Evolutionary conservation across 2,113 vertebrate genomes (phyloP), one percentile per base, ranked within the genome.

Genomic region (Chloropsis cyanopogon): DNA sequence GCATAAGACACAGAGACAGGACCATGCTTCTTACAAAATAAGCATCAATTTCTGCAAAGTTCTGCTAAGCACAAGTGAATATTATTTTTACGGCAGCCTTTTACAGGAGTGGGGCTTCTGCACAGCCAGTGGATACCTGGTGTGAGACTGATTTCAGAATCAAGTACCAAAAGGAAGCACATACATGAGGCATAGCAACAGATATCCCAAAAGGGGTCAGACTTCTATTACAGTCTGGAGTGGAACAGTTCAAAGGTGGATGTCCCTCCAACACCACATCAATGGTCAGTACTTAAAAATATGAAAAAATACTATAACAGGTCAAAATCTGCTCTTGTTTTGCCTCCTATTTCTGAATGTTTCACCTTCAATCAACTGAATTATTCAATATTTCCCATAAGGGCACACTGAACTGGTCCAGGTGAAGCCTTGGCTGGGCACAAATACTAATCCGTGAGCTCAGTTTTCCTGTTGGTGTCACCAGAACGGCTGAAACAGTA

Each of bases 171-270:
- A 70, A 53, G 29, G 41, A 84, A 50, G 65, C 16, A 37, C 52
- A 25, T 14, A 35, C 24, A n/a, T 2, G 18, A 64, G 23, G 33
- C 39, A n/a, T 4, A 4, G 33, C 31, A 68, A 46, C 33, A 44
- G 44, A 41, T 23, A 23, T 1, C 29, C 22, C 12, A 25, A 49
- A 66, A 69, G 28, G 12, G 66, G 26, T 24, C 10, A 39, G n/a
- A 35, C 15, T 81, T 41, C 50, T 13, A 6, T 49, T 42, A 13
- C 29, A 83, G 19, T 4, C 37, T 35, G 63, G 24, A 80, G 21
- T 21, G 12, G 24, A 78, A 22, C 60, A 78, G 44, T 10, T 56
- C n/a, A 31, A 44, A 52, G 0, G 0, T 14, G 37, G 23, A 87
- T n/a, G 37, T 8, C 22, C 41, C 49, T 50, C 33, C 47, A 71